Percentiles rank a stretch among this genome's conserved stretches.
These are phyloP conservation scores for Eledone cirrhosa DNA, from an alignment of 2,888 invertebrate genomes.

Conservation along the genomic window DNA sequence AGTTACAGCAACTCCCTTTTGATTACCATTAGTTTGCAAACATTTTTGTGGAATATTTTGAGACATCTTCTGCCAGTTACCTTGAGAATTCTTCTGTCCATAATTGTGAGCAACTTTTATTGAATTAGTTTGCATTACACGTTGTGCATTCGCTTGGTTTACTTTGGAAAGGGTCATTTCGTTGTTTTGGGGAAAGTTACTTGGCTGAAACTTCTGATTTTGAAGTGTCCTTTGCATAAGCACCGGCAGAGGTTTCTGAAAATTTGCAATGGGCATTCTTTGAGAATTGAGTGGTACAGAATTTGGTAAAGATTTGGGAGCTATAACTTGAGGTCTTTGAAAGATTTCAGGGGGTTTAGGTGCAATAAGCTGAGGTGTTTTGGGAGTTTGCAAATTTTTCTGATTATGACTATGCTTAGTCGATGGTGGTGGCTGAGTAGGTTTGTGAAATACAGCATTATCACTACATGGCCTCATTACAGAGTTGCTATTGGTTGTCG, in stretches of 20 bases:
- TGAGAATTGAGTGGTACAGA: background rate
- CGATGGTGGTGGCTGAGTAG: background rate
- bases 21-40: conserved; percentile 7
- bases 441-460: conserved; percentile 10
- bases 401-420: background rate
- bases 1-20: background rate
- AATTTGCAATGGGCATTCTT: background rate
- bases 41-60: background rate
- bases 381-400: conserved; percentile 4
- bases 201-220: background rate
- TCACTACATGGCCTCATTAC: background rate
- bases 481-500: background rate
- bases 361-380: conserved; percentile 12
- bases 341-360: conserved; percentile 5
- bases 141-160: background rate
- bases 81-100: conserved; percentile 5
- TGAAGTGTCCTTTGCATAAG: background rate
- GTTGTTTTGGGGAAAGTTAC: too few species aligned
- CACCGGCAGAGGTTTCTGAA: background rate
- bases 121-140: conserved; percentile 8
- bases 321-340: background rate
- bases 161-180: too few species aligned
- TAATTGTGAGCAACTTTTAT: conserved; percentile 10
- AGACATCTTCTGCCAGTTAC: conserved; percentile 5
- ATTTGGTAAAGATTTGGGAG: background rate